phyloP scores from a whole-genome alignment of 1,140 invertebrate species.

The Phymastichus coffea region DNA sequence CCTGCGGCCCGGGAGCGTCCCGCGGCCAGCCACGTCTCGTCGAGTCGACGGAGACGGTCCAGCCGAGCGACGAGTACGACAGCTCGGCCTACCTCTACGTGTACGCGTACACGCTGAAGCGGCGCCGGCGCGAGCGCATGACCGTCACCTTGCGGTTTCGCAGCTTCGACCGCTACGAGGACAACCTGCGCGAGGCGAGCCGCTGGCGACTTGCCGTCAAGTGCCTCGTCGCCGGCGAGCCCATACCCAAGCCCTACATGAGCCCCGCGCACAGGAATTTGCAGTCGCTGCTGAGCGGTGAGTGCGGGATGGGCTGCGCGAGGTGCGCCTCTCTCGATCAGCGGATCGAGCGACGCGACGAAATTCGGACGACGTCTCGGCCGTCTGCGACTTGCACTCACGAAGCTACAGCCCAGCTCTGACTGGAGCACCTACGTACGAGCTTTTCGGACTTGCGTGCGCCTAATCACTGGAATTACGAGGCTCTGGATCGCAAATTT shows the following conservation, averaged over 20 bases:
- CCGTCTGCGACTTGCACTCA: too few species aligned
- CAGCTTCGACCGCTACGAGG: conserved; percentile 78
- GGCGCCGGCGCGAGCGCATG: conserved; percentile 68
- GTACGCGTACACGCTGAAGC: conserved; percentile 75
- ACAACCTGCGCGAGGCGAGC: conserved; percentile 80
- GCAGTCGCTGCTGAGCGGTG: conserved; percentile 46
- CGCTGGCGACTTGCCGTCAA: conserved; percentile 79
- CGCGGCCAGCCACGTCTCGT: conserved; percentile 63
- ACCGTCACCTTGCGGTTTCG: conserved; percentile 79
- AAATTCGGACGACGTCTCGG: too few species aligned
- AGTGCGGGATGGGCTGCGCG: too few species aligned
- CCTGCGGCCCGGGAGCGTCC: conserved; percentile 63
- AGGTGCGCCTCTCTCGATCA: too few species aligned
- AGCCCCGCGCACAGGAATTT: conserved; percentile 48
- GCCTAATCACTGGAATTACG: too few species aligned
- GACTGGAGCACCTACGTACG: too few species aligned
- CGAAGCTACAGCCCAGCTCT: too few species aligned
- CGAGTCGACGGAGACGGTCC: conserved; percentile 51
- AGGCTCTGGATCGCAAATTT: too few species aligned
- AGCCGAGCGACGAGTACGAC: conserved; percentile 66
- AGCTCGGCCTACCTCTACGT: conserved; percentile 82
- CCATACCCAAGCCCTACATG: conserved; percentile 56
- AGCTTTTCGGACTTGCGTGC: too few species aligned
- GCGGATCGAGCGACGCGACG: too few species aligned
- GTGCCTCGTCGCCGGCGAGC: conserved; percentile 62